Base-by-base conservation (phyloP, 2,888 invertebrate genomes). In the Drosophila acutilabella region DNA sequence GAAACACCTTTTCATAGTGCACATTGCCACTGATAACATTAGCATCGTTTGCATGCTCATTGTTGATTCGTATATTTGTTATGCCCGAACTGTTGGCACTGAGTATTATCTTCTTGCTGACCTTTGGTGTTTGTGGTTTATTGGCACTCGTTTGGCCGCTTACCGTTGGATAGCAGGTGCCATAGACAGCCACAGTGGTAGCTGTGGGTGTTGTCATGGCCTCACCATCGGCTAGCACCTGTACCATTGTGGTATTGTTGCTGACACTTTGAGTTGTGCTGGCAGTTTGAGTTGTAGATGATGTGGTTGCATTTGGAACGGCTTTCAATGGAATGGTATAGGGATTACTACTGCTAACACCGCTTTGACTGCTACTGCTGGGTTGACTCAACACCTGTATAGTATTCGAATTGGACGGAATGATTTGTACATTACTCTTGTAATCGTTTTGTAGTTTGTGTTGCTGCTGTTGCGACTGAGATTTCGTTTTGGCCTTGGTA, bases 371-470 rank as follows among this genome's bases (percentile, higher is more conserved):
- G 74, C 71, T 80, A 66, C 68, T 74, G 60, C 71, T 74, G 18
- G 67, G 61, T 54, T 78, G 74, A 18, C 83, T 82, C 36, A 90
- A 78, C 62, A 92, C 89, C 71, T 92, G 91, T 69, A 92, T 91
- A 66, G 91, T 90, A 80, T 89, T 90, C 67, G 81, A 87, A 88
- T 89, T 92, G 92, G 92, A 92, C 92, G 92, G 92, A 90, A 92
- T 92, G 44, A 92, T 92, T 92, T 92, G 92, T 86, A 92, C 92
- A 78, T 92, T 92, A 76, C 92, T 92, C 84, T 92, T 92, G 69
- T 91, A 92, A 64, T 89, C 90, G 58, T 87, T 81, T 60, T 82
- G 56, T 76, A 60, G 53, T 61, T 59, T 51, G 53, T 66, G 41
- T n/a, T 58, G 71, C 20, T 36, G 36, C 36, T 13, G 13, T 13